Evolutionary conservation across 2,888 invertebrate species (phyloP), one percentile per base, ranked within the genome.

Genomic region (Allacma fusca): DNA sequence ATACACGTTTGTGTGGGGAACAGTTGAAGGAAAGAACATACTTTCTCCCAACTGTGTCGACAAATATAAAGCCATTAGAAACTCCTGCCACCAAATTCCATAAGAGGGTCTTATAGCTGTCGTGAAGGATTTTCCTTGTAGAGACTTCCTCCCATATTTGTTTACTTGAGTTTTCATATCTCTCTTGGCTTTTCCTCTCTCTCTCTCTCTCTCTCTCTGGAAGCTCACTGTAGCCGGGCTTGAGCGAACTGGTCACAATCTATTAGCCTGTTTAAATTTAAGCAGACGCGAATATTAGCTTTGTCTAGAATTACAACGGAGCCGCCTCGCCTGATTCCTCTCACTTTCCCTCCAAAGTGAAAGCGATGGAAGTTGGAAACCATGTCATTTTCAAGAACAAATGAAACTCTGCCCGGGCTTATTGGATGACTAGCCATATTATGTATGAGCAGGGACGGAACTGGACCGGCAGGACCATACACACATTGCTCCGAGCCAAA

Each of bases 231-330:
- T 4, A 26, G 23, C 21, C 2, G 9, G 21, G 12, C 62, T 23
- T 62, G 2, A 12, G 9, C 62, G 2, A 1, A 62, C 26, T 26
- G 12, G 62, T 62, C 62, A 26, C 23, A 26, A 62, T 62, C 26
- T 62, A 26, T 62, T 62, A 26, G 23, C 23, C 62, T 62, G 62
- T 16, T 50, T 16, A 50, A 50, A 62, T 62, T 62, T 62, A 16
- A 26, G 62, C 13, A 62, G 62, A 62, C 26, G 62, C 4, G 62
- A 16, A 62, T 62, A 62, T 62, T 62, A 62, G 62, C 26, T 62
- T 62, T 28, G 28, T 65, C 26, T 65, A 5, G 28, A 28, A 65
- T 65, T 65, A 65, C 65, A 65, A 19, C 12, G 50, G 50, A 50
- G 2, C 50, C 50, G 5, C 16, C 50, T 50, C n/a, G 7, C n/a